Conservation (phyloP, 2,113 vertebrate genomes). For the Eulemur rufifrons region DNA sequence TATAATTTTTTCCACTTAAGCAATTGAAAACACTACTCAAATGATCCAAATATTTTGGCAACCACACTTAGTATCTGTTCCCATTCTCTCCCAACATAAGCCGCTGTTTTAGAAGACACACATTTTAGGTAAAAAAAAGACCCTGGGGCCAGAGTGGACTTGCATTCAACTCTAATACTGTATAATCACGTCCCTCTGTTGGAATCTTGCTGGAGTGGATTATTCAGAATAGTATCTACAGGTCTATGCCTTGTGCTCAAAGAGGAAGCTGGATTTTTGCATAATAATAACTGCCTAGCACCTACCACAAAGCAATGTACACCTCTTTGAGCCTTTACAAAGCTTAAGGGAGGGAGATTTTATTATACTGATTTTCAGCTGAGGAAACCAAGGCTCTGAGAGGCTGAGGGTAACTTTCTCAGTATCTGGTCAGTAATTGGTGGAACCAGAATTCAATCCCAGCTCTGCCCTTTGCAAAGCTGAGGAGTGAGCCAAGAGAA, state of each 20-base stretch:
- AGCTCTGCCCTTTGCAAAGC: not conserved
- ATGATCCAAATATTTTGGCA: not conserved
- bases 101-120: not conserved
- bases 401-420: not conserved
- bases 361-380: not conserved
- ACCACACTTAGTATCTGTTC: not conserved
- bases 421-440: not conserved
- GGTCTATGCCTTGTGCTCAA: not conserved
- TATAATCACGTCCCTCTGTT: not conserved
- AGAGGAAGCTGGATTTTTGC: not conserved
- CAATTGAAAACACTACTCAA: not conserved
- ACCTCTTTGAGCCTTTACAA: not conserved
- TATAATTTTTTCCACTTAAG: not conserved
- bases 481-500: not conserved
- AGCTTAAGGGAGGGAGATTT: not conserved
- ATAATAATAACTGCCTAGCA: not conserved
- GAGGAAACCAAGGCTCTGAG: not conserved
- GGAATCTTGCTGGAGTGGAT: not conserved
- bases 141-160: not conserved
- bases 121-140: not conserved
- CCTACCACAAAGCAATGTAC: not conserved
- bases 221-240: not conserved
- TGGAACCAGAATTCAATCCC: not conserved
- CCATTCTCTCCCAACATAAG: not conserved
- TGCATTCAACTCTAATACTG: not conserved